Percentiles rank a stretch among this genome's conserved stretches.
Conservation (phyloP, 2,113 vertebrate genomes). For the Xerus inauris region DNA sequence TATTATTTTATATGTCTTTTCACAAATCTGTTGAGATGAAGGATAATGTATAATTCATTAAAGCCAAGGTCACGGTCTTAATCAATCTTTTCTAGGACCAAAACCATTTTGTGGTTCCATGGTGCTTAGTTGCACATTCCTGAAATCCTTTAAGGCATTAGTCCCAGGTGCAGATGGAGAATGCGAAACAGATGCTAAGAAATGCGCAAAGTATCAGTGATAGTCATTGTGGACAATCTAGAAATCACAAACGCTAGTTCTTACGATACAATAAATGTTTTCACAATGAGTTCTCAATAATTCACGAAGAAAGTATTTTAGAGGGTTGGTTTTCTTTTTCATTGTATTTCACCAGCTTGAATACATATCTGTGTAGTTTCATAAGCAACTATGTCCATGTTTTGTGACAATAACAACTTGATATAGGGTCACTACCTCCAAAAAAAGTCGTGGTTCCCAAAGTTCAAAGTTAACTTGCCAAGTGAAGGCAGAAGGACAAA, state of each 20-base stretch:
- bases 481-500: neutral
- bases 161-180: neutral
- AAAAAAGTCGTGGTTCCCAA: neutral
- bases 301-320: neutral
- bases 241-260: neutral
- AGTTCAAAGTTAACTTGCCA: slow-evolving; percentile 28
- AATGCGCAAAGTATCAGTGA: neutral
- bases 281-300: slow-evolving; percentile 1
- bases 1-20: slow-evolving; percentile 46
- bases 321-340: neutral
- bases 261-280: slow-evolving; percentile 1
- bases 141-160: neutral
- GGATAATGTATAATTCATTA: neutral
- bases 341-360: neutral
- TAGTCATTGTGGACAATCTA: neutral
- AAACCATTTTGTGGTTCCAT: neutral
- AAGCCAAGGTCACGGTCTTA: neutral
- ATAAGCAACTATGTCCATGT: slow-evolving; percentile 22
- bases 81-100: neutral
- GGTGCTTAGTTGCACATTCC: neutral
- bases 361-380: neutral
- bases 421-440: neutral
- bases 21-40: slow-evolving; percentile 21
- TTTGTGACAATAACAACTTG: slow-evolving; percentile 4
- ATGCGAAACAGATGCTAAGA: neutral